These are phyloP conservation scores for Plectus sambesii DNA, from an alignment of 1,140 invertebrate species.

Conservation along the genomic window DNA sequence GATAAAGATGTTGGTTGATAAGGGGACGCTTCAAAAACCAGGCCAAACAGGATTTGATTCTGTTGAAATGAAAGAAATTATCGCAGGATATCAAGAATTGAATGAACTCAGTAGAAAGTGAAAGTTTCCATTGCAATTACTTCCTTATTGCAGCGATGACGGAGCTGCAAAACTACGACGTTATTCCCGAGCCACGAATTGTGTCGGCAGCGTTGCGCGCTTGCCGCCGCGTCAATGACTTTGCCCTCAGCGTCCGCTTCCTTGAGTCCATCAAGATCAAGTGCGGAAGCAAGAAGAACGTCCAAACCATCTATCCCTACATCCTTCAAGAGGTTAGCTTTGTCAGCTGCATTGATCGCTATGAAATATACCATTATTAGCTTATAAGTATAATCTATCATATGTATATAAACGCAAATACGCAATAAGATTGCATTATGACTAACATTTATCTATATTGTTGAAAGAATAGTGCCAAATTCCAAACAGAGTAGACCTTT, in stretches of 20 bases:
- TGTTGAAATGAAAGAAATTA: no score
- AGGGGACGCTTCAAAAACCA: no score
- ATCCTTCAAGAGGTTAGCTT: conserved; percentile 37
- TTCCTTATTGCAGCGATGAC: conserved; percentile 37
- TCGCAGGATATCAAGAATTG: no score
- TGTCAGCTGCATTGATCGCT: no score
- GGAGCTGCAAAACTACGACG: conserved; percentile 54
- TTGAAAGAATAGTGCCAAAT: no score
- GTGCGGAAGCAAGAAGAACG: conserved; percentile 59
- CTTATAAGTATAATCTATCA: no score
- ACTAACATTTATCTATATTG: conserved; percentile 6
- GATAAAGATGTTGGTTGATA: no score
- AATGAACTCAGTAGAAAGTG: not conserved
- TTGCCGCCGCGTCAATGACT: conserved; percentile 83
- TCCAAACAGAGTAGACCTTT: no score
- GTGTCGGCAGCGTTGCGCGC: conserved; percentile 80
- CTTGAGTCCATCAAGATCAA: conserved; percentile 79
- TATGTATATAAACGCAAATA: no score
- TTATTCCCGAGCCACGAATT: conserved; percentile 86
- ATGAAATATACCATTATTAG: no score
- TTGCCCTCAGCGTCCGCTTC: conserved; percentile 76
- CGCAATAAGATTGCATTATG: conserved; percentile 8
- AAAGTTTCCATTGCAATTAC: not conserved
- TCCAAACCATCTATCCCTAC: conserved; percentile 35
- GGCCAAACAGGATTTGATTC: no score